Evolutionary conservation across 2,888 invertebrate genomes (phyloP).

Genomic region (Rotaria socialis): DNA sequence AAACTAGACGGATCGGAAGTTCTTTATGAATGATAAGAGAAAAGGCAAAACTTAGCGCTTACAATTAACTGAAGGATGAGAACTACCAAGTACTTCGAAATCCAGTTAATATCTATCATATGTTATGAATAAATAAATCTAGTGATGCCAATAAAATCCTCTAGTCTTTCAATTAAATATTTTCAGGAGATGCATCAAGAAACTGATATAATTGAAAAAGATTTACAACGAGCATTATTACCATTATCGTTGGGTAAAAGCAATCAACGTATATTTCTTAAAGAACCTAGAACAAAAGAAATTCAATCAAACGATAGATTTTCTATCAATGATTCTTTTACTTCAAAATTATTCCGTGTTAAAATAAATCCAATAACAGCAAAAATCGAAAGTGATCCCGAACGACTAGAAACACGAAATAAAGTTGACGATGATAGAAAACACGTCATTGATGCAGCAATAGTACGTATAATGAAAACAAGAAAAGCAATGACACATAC

Average conservation of each 20-base stretch:
- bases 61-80: too few species aligned
- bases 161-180: neutral
- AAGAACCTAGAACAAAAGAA: slow-evolving; percentile 91
- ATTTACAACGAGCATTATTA: slow-evolving; percentile 88
- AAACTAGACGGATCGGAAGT: too few species aligned
- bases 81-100: too few species aligned
- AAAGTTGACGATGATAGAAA: slow-evolving; percentile 64
- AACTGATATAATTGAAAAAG: slow-evolving; percentile 96
- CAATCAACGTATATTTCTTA: slow-evolving; percentile 85
- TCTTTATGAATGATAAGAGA: too few species aligned
- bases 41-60: too few species aligned
- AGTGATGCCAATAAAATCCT: too few species aligned
- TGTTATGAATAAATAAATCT: too few species aligned
- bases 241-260: slow-evolving; percentile 96
- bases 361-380: slow-evolving; percentile 61
- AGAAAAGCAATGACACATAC: slow-evolving; percentile 82
- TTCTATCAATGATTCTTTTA: slow-evolving; percentile 80
- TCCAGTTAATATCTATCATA: too few species aligned
- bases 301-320: slow-evolving; percentile 63
- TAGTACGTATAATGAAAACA: slow-evolving; percentile 97
- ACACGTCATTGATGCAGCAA: slow-evolving; percentile 97
- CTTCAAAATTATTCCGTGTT: slow-evolving; percentile 86
- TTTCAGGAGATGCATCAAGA: slow-evolving; percentile 80
- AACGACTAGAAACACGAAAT: slow-evolving; percentile 73
- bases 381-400: neutral